Base-by-base conservation (phyloP, 2,888 invertebrate species). In the Rutpela maculata region DNA sequence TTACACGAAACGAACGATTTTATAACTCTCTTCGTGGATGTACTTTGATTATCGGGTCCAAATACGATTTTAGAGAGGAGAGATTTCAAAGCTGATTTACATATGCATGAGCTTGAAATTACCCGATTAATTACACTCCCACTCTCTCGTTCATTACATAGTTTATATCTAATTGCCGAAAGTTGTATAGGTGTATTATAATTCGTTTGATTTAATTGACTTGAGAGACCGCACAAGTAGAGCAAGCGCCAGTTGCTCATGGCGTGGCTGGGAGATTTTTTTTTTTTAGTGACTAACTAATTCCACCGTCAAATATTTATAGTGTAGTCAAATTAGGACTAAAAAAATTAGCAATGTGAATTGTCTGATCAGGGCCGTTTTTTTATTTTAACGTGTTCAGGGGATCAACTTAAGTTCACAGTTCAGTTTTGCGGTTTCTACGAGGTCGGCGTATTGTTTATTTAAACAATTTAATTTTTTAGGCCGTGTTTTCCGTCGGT, bases 101-200 rank as follows among this genome's bases (percentile, higher is more conserved):
- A 72, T 72, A 72, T 72, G 50, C 70, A 62, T 55, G 72, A 72
- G 72, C 31, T 35, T 50, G 63, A 55, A 50, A 72, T 72, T 72
- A 72, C 50, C 50, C 55, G 19, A n/a, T 22, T 72, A 72, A 72
- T 72, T 72, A 72, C 38, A 72, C 72, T 19, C 72, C 72, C 18
- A 72, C 72, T 17, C 10, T 50, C 11, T 63, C 18, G 26, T 62
- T 55, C 50, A 55, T 17, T 50, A 63, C 59, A 59, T 70, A 70
- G 22, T 70, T 70, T 68, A 60, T 26, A 19, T 62, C 60, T 72
- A 72, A 63, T 72, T 62, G 63, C 50, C 31, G 55, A 63, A 72
- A 63, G 63, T 62, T 43, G 43, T 38, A 43, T 65, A 15, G 43
- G 43, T 15, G 65, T 65, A 43, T 65, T 22, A 15, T 65, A 43